These are phyloP conservation scores for Amiota communis DNA, from an alignment of 2,888 invertebrate species.

Conservation along the genomic window DNA sequence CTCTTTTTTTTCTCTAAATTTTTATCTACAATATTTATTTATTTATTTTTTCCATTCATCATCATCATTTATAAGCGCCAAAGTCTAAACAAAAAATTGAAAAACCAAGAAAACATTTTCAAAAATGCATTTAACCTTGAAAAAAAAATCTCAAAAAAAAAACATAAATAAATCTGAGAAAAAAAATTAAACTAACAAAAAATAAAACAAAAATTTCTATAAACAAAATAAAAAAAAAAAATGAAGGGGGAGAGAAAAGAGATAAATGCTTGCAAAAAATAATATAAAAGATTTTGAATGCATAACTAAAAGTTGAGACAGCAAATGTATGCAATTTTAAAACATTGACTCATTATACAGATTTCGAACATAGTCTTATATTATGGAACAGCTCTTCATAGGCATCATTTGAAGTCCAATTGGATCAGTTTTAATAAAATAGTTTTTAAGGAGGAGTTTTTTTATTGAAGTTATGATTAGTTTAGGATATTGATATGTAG, in stretches of 20 bases:
- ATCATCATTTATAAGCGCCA: background rate
- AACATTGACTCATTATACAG: no score
- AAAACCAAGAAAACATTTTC: background rate
- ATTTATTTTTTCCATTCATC: conserved; percentile 5
- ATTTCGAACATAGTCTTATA: no score
- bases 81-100: background rate
- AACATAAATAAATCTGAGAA: background rate
- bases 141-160: conserved; percentile 26
- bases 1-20: no score
- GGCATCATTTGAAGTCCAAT: no score
- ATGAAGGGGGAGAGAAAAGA: no score
- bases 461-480: no score
- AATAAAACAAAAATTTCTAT: conserved; percentile 6
- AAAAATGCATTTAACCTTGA: conserved; percentile 30
- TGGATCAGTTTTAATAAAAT: no score
- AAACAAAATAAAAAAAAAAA: background rate
- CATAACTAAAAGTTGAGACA: background rate
- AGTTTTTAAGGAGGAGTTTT: no score
- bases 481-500: no score
- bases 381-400: no score
- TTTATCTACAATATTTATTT: background rate
- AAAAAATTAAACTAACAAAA: conserved; percentile 12
- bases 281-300: background rate
- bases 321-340: no score
- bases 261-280: no score